Percentiles rank a stretch among this genome's conserved stretches.
phyloP scores from a whole-genome alignment of 1,140 invertebrate genomes.

The Fopius arisanus region DNA sequence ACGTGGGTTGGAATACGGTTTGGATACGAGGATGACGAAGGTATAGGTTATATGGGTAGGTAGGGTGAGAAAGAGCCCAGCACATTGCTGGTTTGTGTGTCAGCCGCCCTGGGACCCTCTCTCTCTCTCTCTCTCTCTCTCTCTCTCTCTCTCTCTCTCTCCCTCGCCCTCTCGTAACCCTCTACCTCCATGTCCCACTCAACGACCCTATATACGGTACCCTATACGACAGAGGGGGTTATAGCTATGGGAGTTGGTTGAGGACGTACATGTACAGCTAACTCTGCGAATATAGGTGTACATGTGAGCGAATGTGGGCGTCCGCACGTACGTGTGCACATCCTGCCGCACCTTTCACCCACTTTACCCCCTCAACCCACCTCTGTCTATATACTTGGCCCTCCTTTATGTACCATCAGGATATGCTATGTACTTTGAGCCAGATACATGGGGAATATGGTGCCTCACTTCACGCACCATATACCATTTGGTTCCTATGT shows the following conservation, averaged over 20 bases:
- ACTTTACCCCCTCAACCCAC: conserved; percentile 15
- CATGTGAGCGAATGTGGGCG: conserved; percentile 16
- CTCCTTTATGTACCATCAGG: conserved; percentile 27
- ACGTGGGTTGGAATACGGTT: not conserved
- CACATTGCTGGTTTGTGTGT: conserved; percentile 42
- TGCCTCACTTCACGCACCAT: conserved; percentile 32
- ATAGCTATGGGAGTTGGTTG: conserved; percentile 3
- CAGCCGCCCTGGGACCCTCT: conserved; percentile 40
- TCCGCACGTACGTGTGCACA: conserved; percentile 17
- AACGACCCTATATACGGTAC: conserved; percentile 30
- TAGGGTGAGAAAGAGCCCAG: conserved; percentile 31
- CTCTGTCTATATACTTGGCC: conserved; percentile 25
- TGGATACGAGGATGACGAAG: conserved; percentile 27
- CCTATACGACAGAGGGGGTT: conserved; percentile 8
- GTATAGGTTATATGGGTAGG: conserved; percentile 19
- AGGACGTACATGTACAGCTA: conserved; percentile 1
- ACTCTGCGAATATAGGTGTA: not conserved
- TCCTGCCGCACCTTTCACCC: conserved; percentile 33
- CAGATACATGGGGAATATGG: conserved; percentile 33
- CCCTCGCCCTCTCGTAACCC: conserved; percentile 5
- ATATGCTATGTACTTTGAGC: conserved; percentile 16
- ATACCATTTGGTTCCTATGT: conserved; percentile 26
- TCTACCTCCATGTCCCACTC: conserved; percentile 35
- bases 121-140: conserved; percentile 21
- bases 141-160: conserved; percentile 25